Base-by-base conservation (phyloP, 1,140 invertebrate genomes). In the Chlorops oryzae region DNA sequence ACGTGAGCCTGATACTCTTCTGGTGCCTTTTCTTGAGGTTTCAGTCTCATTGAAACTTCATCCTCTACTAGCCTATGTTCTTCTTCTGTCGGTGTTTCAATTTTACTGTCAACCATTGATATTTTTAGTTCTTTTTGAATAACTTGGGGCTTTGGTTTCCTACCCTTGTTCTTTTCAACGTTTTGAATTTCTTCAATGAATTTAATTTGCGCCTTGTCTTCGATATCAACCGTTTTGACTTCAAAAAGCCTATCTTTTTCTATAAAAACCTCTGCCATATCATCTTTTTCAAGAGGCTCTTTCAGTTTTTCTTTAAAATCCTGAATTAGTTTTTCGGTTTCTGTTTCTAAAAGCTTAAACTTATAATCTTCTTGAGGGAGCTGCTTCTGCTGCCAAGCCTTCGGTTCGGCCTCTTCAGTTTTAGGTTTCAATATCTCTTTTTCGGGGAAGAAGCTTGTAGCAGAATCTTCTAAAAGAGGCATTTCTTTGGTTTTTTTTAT, bases 11-110 rank as follows among this genome's bases (percentile, higher is more conserved):
- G 59, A 24, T 59, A 53, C 22, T 58, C 54, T 53, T 57, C 52
- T 21, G 47, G 50, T 50, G 43, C 52, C 55, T 45, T 28, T 20
- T 59, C 54, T 15, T 48, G 35, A 34, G 58, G 49, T 37, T 66
- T 70, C 15, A 55, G 57, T 15, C 59, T 71, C 13, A 65, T 60
- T 22, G 61, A 56, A 25, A 71, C 34, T 24, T 61, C 50, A 20
- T 59, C 61, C 50, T 59, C 57, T 20, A 58, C 49, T 2, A 62
- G 63, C 17, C 43, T 18, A 32, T 66, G 58, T 18, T 69, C 55
- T 13, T 59, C 55, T 5, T 57, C 54, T 5, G 58, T 50, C 7
- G 54, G 46, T 43, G 53, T 13, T 3, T 32, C 17, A 5, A 18
- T 15, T 12, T 17, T 21, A 47, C 47, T 25, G 40, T 52, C 51